phyloP scores from a whole-genome alignment of 1,140 invertebrate genomes.

The Drosophila serrata region DNA sequence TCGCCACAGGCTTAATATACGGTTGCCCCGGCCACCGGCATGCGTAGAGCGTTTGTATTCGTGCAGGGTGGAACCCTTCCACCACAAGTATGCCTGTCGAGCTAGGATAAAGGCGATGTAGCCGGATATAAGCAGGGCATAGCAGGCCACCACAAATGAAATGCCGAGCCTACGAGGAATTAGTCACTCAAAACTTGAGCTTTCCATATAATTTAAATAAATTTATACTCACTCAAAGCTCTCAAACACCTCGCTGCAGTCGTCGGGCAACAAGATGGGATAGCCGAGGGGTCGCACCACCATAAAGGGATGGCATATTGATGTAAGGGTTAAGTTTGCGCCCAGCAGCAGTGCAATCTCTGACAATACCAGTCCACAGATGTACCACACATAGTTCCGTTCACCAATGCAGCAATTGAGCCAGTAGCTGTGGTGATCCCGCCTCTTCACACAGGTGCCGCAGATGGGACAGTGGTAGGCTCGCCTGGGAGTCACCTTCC shows the following conservation, averaged over 20 bases:
- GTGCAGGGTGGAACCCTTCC: slow-evolving; percentile 62
- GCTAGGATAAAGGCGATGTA: slow-evolving; percentile 57
- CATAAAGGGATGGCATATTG: slow-evolving; percentile 86
- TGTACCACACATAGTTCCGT: slow-evolving; percentile 84
- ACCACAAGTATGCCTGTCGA: slow-evolving; percentile 67
- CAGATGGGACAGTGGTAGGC: slow-evolving; percentile 79
- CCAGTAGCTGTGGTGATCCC: slow-evolving; percentile 85
- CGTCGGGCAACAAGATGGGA: slow-evolving; percentile 85
- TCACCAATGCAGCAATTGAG: slow-evolving; percentile 86
- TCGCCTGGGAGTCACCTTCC: slow-evolving; percentile 67
- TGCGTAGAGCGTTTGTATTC: slow-evolving; percentile 78
- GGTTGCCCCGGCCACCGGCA: slow-evolving; percentile 51
- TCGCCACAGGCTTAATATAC: slow-evolving; percentile 71
- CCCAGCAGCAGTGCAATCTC: slow-evolving; percentile 79
- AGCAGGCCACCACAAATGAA: slow-evolving; percentile 75
- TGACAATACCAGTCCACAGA: slow-evolving; percentile 74
- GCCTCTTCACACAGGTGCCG: slow-evolving; percentile 72
- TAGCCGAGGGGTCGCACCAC: slow-evolving; percentile 72
- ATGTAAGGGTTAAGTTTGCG: slow-evolving; percentile 85
- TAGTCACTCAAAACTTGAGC: not conserved
- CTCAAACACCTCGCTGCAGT: slow-evolving; percentile 86
- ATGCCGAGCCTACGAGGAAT: slow-evolving; percentile 60
- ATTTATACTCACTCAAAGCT: slow-evolving; percentile 76
- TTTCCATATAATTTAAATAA: not conserved
- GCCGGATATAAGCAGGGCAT: slow-evolving; percentile 68